Evolutionary conservation across 1,140 invertebrate species (phyloP).

Genomic region (Magallana gigas): DNA sequence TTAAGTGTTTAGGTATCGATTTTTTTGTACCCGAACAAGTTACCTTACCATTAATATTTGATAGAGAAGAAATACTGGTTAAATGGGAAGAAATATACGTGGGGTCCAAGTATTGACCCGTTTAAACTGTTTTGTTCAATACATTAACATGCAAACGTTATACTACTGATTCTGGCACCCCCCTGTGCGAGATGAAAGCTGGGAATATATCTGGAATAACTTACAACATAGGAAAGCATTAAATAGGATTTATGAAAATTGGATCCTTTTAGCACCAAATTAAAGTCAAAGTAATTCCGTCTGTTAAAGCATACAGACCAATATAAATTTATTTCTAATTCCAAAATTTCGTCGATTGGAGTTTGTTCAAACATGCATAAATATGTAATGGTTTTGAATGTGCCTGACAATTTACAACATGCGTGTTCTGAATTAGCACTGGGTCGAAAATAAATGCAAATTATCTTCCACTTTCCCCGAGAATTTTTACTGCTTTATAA

Average conservation of each 20-base stretch:
- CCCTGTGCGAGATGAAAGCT: neutral
- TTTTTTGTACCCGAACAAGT: neutral
- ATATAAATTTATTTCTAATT: too few species aligned
- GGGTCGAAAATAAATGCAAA: conserved; percentile 19
- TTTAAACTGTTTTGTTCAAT: neutral
- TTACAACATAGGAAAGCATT: too few species aligned
- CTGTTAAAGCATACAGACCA: too few species aligned
- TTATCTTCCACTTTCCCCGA: conserved; percentile 13
- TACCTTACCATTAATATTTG: conserved; percentile 6
- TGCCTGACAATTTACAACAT: neutral
- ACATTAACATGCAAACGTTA: neutral
- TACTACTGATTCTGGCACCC: neutral
- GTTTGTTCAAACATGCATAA: too few species aligned
- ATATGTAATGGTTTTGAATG: neutral
- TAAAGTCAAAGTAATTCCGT: too few species aligned
- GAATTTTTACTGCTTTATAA: conserved; percentile 28
- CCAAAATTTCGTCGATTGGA: too few species aligned
- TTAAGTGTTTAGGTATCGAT: conserved; percentile 21
- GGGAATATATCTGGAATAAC: too few species aligned
- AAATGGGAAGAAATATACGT: neutral
- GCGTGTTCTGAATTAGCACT: neutral
- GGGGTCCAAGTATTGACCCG: neutral
- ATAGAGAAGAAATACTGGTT: conserved; percentile 5
- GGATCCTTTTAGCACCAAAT: too few species aligned
- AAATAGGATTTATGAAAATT: too few species aligned